Evolutionary conservation across 2,888 invertebrate genomes (phyloP), one percentile per base, ranked within the genome.

Genomic region (Hypolimnas misippus): DNA sequence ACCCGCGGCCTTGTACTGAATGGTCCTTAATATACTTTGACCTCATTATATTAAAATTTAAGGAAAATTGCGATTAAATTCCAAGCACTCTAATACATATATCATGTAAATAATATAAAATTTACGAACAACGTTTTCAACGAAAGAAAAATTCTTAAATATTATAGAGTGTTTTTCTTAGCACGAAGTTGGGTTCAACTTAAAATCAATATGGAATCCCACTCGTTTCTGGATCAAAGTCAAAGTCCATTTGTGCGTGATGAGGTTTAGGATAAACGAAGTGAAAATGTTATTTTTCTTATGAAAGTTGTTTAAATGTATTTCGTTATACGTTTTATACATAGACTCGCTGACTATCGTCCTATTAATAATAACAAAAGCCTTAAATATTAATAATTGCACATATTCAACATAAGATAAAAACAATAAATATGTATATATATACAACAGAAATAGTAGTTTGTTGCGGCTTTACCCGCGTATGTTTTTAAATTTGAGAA

Each of bases 281-380:
- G 0, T 21, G 50, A 44, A 29, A 62, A 35, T 38, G 44, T 5
- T 46, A 29, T 57, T 33, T 40, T 29, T 49, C 42, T 25, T 25
- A 25, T 35, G 35, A 12, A 35, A 35, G 4, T 35, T 35, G n/a
- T n/a, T n/a, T n/a, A n/a, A n/a, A n/a, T n/a, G n/a, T n/a, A n/a
- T n/a, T n/a, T n/a, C n/a, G n/a, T n/a, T n/a, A n/a, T n/a, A n/a
- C n/a, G n/a, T n/a, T n/a, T n/a, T n/a, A n/a, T n/a, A n/a, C n/a
- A n/a, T n/a, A n/a, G n/a, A n/a, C n/a, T n/a, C n/a, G n/a, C n/a
- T n/a, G n/a, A n/a, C n/a, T n/a, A n/a, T n/a, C n/a, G n/a, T n/a
- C n/a, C n/a, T n/a, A n/a, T n/a, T n/a, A n/a, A n/a, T n/a, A n/a
- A n/a, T n/a, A n/a, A n/a, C n/a, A n/a, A n/a, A n/a, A n/a, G n/a